Conservation (phyloP, 2,113 vertebrate genomes). For the Ceyx melanurus region DNA sequence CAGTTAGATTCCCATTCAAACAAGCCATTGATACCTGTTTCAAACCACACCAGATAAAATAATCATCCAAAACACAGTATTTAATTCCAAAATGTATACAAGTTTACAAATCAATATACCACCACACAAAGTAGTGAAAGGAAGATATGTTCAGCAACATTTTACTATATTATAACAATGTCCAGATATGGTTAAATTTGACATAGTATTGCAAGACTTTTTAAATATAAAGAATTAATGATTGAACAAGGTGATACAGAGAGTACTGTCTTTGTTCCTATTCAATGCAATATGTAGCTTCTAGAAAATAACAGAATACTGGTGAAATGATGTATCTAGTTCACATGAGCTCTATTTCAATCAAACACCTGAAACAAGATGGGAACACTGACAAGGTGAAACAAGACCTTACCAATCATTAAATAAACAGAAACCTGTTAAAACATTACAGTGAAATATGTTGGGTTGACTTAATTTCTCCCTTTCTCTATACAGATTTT, state of each 20-base stretch:
- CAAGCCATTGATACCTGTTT: neutral
- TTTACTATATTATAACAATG: conserved; percentile 4
- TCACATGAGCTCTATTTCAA: neutral
- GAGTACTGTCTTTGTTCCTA: conserved; percentile 9
- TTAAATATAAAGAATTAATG: neutral
- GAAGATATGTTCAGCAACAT: neutral
- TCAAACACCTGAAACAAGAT: neutral
- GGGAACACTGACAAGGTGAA: conserved; percentile 2
- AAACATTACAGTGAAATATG: neutral
- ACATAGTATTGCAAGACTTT: neutral
- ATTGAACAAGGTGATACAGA: neutral
- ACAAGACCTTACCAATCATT: neutral
- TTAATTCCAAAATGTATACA: conserved; percentile 56
- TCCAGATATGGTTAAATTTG: conserved; percentile 26
- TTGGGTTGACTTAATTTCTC: neutral
- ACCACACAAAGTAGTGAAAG: conserved; percentile 33
- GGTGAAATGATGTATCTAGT: neutral
- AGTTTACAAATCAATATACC: conserved; percentile 37
- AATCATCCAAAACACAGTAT: neutral
- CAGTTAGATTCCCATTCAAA: neutral
- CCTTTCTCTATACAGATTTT: neutral
- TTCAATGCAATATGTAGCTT: neutral
- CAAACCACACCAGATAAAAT: conserved; percentile 15
- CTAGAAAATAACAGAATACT: conserved; percentile 15
- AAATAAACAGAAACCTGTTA: neutral